Evolutionary conservation across 2,797 vertebrate species (phyloP).

Genomic region (Tadarida brasiliensis): DNA sequence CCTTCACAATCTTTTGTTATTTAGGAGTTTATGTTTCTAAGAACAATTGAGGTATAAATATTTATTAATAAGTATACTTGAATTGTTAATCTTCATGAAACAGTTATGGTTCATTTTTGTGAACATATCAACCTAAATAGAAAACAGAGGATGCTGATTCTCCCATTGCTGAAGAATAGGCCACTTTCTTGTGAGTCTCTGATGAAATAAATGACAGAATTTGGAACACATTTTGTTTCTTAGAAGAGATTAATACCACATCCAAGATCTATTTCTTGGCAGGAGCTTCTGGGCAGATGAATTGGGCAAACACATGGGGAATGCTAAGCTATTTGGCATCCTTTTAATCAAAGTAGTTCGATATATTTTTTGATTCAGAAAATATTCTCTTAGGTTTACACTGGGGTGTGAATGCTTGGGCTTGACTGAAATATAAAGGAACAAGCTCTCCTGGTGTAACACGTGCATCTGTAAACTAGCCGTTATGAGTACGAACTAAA

Average conservation of each 20-base stretch:
- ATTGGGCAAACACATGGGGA: not conserved
- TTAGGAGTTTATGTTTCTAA: slow-evolving; percentile 11
- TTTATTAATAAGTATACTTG: not conserved
- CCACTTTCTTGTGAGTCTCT: slow-evolving; percentile 6
- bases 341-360: not conserved
- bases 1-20: not conserved
- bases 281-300: not conserved
- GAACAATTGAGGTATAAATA: not conserved
- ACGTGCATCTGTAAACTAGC: not conserved
- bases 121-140: not conserved
- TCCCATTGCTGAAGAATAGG: not conserved
- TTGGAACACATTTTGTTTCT: not conserved
- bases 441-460: not conserved
- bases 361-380: not conserved
- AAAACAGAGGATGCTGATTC: not conserved
- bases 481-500: not conserved
- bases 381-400: slow-evolving; percentile 2
- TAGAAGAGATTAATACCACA: not conserved
- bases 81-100: not conserved
- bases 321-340: not conserved
- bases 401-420: not conserved
- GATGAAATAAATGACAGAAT: not conserved
- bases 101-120: not conserved
- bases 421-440: not conserved
- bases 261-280: not conserved